A percentile compares a stretch with the other conserved stretches of the same genome.
phyloP scores from a whole-genome alignment of 2,888 invertebrate species.

The Imbricaverruca yamaguchii region DNA sequence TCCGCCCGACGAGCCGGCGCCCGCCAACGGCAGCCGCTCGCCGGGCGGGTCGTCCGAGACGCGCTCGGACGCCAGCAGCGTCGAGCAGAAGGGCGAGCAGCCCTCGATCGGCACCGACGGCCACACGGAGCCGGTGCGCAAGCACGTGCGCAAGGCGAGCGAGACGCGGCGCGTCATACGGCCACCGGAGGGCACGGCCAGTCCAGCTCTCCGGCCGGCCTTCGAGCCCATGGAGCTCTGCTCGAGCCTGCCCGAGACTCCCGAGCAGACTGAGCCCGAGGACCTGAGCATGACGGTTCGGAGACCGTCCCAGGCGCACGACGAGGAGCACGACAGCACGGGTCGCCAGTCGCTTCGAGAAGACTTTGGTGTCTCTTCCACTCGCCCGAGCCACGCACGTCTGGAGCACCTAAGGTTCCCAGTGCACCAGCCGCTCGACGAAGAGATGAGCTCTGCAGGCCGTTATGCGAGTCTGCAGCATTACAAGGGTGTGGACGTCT shows the following conservation, averaged over 20 bases:
- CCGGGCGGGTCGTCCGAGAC: constrained; percentile 27
- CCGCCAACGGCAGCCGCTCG: constrained; percentile 41
- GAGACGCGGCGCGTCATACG: constrained; percentile 38
- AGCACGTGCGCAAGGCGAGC: constrained; percentile 44
- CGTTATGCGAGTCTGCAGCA: too few species aligned
- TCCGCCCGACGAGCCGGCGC: constrained; percentile 32
- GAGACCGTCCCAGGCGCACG: too few species aligned
- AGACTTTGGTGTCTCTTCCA: too few species aligned
- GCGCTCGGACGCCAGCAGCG: constrained; percentile 21
- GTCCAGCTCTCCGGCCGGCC: not conserved
- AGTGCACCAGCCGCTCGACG: too few species aligned
- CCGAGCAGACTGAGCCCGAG: constrained; percentile 75
- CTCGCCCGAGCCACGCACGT: too few species aligned
- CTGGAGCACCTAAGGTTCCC: too few species aligned
- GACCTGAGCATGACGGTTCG: constrained; percentile 49
- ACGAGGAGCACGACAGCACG: too few species aligned
- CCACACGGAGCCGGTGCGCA: constrained; percentile 37
- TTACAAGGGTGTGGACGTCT: too few species aligned
- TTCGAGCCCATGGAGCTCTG: too few species aligned
- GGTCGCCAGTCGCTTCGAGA: too few species aligned
- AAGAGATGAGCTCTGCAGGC: too few species aligned
- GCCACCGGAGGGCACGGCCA: constrained; percentile 23
- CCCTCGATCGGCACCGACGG: too few species aligned
- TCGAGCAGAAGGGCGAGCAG: not conserved
- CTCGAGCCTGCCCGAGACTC: constrained; percentile 7